Evolutionary conservation across 2,113 vertebrate species (phyloP), one percentile per base, ranked within the genome.

Genomic region (Limanda limanda): DNA sequence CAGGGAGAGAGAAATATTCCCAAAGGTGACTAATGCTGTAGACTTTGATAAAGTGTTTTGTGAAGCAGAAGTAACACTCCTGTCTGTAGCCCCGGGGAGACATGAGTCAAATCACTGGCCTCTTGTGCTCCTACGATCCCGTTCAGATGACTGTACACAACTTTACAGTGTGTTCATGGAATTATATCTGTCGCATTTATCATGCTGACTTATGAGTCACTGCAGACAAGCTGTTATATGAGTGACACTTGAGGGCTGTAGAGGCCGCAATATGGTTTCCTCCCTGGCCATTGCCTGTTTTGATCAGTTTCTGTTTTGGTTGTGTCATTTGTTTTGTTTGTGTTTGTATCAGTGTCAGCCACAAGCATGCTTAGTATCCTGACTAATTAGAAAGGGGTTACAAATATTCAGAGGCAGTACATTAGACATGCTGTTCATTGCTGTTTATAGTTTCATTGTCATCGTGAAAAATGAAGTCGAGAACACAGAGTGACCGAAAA

Each of bases 61-160:
- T 64, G 21, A 80, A 84, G 73, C 59, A 74, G 75, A 87, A 84
- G 82, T 80, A 58, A 48, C 54, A 47, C 57, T 68, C 66, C 23
- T 74, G 71, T 70, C 60, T 81, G 65, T 47, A 54, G 17, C 6
- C 56, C 2, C 12, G 42, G 76, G 71, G 20, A 68, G 11, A 55
- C n/a, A 84, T 91, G 90, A 92, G 83, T 92, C 90, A 92, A 81
- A 71, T 51, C 48, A 51, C 52, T 17, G 31, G 13, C 24, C 68
- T 68, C 2, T 17, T 17, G 23, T 57, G 25, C 68, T 73, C 68
- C 68, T 31, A 51, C 47, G 2, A 5, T 64, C 25, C 51, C 48
- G 14, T 37, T 74, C 67, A 78, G 69, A 56, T 35, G 69, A 37
- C 24, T 71, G 64, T 64, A 24, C 52, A 71, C 42, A 71, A 37